Base-by-base conservation (phyloP, 2,888 invertebrate species). In the Linyphia triangularis region DNA sequence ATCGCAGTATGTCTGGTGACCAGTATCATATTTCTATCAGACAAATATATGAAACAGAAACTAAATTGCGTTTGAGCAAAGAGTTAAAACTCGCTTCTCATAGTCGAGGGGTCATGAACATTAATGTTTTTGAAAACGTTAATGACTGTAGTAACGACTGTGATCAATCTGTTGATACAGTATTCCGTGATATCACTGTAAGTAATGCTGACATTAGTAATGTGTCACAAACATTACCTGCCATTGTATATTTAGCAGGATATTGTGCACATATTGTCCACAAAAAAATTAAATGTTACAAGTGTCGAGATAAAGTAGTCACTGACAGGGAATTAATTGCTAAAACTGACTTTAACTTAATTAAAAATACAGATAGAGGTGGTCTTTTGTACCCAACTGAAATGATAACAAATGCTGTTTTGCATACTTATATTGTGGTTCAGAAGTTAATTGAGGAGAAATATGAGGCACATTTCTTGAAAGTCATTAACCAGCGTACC, bases 1-100 rank as follows among this genome's bases (percentile, higher is more conserved):
- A 75, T 30, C 13, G 75, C 26, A 75, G 59, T 3, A 59, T 75
- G 75, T 75, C 59, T 5, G 59, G 59, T n/a, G 72, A 19, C 2
- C 40, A 72, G 4, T 72, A 72, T 43, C 72, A 72, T 33, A 43
- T 72, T 4, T 72, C 72, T 22, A 26, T 72, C 3, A 10, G 43
- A 6, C 72, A 72, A 43, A 7, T 72, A 13, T 43, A 43, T n/a
- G 72, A 72, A 24, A 10, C 72, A 7, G 72, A 72, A 43, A 72
- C 24, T 13, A 72, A 72, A 43, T 26, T 72, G 22, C 19, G 51
- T 2, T 24, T 73, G 10, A 13, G 43, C 24, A 22, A 24, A 9
- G 26, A 51, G 0, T 9, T 73, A 13, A 43, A 73, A 51, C 51
- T 73, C 24, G 51, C 51, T 13, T 73, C 73, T 30, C 75, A 75